A percentile compares a stretch with the other conserved stretches of the same genome.
Conservation (phyloP, 2,113 vertebrate species). For the Taxidea taxus region DNA sequence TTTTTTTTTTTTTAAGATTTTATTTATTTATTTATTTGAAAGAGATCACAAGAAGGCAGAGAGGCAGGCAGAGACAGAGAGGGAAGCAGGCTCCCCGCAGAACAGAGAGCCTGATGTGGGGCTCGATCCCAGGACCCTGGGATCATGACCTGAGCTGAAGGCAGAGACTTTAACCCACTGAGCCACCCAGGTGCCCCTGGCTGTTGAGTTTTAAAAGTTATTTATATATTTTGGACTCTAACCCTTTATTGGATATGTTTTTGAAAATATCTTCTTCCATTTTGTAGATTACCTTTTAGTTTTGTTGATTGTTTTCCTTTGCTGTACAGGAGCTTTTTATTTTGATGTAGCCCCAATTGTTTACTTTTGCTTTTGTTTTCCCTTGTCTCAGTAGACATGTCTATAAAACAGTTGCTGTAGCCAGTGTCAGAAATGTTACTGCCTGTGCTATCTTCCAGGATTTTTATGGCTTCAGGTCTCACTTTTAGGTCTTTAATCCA, state of each 20-base stretch:
- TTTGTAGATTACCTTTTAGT: neutral
- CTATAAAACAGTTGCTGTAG: neutral
- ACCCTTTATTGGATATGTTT: neutral
- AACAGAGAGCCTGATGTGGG: no score
- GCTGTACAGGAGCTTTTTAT: neutral
- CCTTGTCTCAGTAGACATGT: neutral
- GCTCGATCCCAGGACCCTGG: no score
- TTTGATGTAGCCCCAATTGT: neutral
- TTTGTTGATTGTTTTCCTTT: neutral
- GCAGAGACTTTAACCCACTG: no score
- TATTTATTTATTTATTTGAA: no score
- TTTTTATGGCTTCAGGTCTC: neutral
- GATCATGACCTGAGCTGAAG: no score
- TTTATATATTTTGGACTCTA: neutral
- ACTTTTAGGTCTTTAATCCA: neutral
- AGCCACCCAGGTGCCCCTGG: neutral
- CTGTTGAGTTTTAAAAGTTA: neutral
- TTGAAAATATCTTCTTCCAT: neutral
- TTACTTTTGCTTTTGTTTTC: neutral
- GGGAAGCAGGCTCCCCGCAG: no score
- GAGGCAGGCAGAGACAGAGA: no score
- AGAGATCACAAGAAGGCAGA: no score
- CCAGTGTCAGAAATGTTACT: neutral
- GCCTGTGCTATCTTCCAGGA: neutral
- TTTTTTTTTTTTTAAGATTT: no score